These are phyloP conservation scores for Nebria brevicollis DNA, from an alignment of 2,888 invertebrate genomes.

Conservation along the genomic window DNA sequence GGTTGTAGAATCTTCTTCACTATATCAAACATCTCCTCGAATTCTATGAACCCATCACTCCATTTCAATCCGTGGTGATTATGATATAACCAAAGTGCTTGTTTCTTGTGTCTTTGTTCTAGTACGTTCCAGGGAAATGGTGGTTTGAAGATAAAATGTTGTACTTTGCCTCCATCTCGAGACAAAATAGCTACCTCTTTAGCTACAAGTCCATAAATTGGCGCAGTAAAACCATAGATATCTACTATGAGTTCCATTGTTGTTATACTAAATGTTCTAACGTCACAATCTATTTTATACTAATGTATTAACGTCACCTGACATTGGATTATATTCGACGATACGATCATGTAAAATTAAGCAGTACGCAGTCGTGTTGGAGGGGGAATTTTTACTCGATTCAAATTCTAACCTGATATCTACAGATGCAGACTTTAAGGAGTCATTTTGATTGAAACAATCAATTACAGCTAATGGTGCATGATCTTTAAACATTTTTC, in stretches of 20 bases:
- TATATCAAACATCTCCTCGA: too few relatives aligned
- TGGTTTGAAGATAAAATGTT: neutral
- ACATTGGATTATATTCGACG: too few relatives aligned
- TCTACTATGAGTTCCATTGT: neutral
- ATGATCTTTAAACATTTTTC: slow-evolving; percentile 49
- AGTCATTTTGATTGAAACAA: slow-evolving; percentile 53
- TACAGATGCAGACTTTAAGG: slow-evolving; percentile 51
- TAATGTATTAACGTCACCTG: slow-evolving; percentile 50
- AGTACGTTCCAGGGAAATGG: neutral
- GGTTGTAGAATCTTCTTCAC: too few relatives aligned
- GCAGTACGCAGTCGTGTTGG: too few relatives aligned
- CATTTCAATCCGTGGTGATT: too few relatives aligned
- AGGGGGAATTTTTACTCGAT: slow-evolving; percentile 49
- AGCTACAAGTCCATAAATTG: neutral
- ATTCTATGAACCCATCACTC: too few relatives aligned
- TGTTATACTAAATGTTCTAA: too few relatives aligned
- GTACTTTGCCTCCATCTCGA: neutral
- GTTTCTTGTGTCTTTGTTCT: neutral
- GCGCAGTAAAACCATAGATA: neutral
- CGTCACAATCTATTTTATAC: too few relatives aligned
- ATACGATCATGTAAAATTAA: too few relatives aligned
- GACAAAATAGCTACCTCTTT: neutral
- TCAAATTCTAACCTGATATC: slow-evolving; percentile 54
- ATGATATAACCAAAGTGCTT: neutral
- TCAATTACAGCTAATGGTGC: slow-evolving; percentile 53